Conservation (phyloP, 2,113 vertebrate species). For the Platysteira castanea region DNA sequence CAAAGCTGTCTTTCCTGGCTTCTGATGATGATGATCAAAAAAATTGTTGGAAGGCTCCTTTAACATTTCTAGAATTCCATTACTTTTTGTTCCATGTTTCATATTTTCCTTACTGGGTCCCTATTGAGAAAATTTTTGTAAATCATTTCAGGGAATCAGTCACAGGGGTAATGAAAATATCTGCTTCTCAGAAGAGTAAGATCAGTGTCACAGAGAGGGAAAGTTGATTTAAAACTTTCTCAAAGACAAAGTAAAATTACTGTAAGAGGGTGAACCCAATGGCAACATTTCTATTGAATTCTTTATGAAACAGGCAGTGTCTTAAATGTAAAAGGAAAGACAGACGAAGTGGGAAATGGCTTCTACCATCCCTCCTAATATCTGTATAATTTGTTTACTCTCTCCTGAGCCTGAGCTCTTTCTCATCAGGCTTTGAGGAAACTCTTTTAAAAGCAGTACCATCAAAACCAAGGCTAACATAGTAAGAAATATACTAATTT, state of each 20-base stretch:
- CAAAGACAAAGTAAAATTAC: neutral
- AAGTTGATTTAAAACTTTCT: neutral
- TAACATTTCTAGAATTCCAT: neutral
- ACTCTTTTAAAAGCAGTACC: neutral
- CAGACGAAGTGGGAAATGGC: neutral
- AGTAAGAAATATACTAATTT: neutral
- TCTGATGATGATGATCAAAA: neutral
- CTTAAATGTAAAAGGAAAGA: neutral
- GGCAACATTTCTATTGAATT: neutral
- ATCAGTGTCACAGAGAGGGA: neutral
- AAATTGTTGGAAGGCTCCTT: neutral
- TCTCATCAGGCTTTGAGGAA: neutral
- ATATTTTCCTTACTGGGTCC: neutral
- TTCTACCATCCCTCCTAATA: neutral
- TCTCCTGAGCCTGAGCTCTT: neutral
- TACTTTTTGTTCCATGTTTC: neutral
- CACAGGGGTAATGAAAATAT: neutral
- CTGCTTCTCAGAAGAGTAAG: neutral
- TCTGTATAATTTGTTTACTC: neutral
- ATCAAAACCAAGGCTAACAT: neutral
- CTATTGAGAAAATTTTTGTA: neutral
- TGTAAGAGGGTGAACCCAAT: neutral
- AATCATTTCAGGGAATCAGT: neutral
- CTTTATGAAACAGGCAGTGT: neutral
- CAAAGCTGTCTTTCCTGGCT: neutral